Evolutionary conservation across 2,888 invertebrate species (phyloP).

Genomic region (Capitulum mitella): DNA sequence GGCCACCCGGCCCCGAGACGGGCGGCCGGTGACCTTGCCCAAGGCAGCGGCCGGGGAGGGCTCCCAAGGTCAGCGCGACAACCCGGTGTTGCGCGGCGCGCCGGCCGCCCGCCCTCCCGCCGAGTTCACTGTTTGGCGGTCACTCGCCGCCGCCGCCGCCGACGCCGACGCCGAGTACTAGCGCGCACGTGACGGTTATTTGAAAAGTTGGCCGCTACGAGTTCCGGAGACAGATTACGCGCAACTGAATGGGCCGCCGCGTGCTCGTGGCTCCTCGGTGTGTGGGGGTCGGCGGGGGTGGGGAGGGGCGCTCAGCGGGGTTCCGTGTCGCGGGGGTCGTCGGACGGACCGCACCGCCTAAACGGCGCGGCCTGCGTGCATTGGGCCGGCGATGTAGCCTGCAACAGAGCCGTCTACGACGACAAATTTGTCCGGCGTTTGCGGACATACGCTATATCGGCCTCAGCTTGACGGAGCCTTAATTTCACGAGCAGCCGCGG

Average conservation of each 20-base stretch:
- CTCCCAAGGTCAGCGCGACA: background rate
- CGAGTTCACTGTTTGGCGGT: background rate
- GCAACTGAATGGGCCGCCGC: background rate
- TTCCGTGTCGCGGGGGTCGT: too few species aligned
- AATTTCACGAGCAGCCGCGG: background rate
- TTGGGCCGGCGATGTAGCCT: background rate
- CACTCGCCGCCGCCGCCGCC: background rate
- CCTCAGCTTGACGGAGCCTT: background rate
- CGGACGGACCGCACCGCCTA: too few species aligned
- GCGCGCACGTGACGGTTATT: too few species aligned
- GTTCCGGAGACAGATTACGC: background rate
- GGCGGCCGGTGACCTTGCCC: constrained; percentile 13
- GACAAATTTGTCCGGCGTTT: constrained; percentile 11
- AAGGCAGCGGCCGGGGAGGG: background rate
- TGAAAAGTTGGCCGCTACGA: background rate
- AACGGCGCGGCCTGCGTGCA: too few species aligned
- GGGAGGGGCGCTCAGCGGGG: too few species aligned
- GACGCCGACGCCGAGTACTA: background rate
- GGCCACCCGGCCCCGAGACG: background rate
- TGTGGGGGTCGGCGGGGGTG: too few species aligned
- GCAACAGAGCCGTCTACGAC: background rate
- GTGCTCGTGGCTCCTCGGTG: too few species aligned
- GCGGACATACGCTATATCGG: background rate
- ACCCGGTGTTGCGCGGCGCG: background rate
- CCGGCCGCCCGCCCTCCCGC: background rate